phyloP scores from a whole-genome alignment of 2,113 vertebrate species.

The chimpanzee (Pan troglodytes) region NHGRI_mPanTro3-v2.1_pri NC_072398.2:62929501-62930000 shows the following conservation, averaged over 20 bases:
- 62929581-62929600: too few species aligned
- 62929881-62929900: not conserved
- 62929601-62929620: not conserved
- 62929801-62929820: not conserved
- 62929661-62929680: not conserved
- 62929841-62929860: not conserved
- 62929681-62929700: not conserved
- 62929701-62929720: not conserved
- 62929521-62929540: too few species aligned
- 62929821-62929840: not conserved
- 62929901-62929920: not conserved
- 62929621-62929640: not conserved
- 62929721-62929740: not conserved
- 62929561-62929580: too few species aligned
- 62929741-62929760: not conserved
- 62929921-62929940: too few species aligned
- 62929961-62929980: too few species aligned
- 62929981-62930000: too few species aligned
- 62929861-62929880: not conserved
- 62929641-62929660: not conserved
- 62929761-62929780: not conserved
- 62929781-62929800: not conserved
- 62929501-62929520: too few species aligned
- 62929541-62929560: too few species aligned
- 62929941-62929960: too few species aligned